Evolutionary conservation across 2,888 invertebrate species (phyloP), one percentile per base, ranked within the genome.

Genomic region (Andrena fulva): DNA sequence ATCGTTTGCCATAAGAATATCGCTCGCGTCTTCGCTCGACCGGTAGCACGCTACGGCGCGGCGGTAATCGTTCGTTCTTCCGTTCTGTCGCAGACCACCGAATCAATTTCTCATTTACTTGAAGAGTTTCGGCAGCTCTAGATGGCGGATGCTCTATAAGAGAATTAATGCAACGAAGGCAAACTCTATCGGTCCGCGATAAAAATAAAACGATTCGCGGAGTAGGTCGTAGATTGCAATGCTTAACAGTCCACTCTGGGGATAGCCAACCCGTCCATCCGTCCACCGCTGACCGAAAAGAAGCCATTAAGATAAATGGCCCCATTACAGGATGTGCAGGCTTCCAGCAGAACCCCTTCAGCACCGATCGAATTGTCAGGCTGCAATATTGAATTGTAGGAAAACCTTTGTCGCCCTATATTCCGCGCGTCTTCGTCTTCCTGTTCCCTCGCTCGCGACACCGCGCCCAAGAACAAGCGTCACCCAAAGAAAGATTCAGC

Each of bases 1-100:
- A 70, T 52, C 56, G 69, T 68, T 87, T 77, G 80, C 84, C 81
- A 70, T 81, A 85, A 87, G 79, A 78, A 85, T 82, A 79, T 81
- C 77, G 79, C 54, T 70, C 80, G 8, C 70, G 20, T 74, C 69
- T 59, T 50, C 59, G 50, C 50, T 24, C 20, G 12, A 35, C 6
- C 24, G 8, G 2, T 20, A 20, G 16, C 62, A 8, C 69, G 56
- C 52, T 67, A 48, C 42, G 42, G 27, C 75, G 42, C 20, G 20
- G 20, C 20, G 20, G 20, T 20, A 20, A 20, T 20, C 20, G 71
- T 4, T 50, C 42, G 8, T 1, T 5, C 5, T 77, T 77, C 80
- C 64, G 75, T 56, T 71, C 74, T 68, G 63, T n/a, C 81, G 77
- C 73, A 66, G 83, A 74, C 68, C 72, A 85, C 77, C 77, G 80